These are phyloP conservation scores for Tridacna gigas DNA, from an alignment of 2,888 invertebrate genomes.

Conservation along the genomic window DNA sequence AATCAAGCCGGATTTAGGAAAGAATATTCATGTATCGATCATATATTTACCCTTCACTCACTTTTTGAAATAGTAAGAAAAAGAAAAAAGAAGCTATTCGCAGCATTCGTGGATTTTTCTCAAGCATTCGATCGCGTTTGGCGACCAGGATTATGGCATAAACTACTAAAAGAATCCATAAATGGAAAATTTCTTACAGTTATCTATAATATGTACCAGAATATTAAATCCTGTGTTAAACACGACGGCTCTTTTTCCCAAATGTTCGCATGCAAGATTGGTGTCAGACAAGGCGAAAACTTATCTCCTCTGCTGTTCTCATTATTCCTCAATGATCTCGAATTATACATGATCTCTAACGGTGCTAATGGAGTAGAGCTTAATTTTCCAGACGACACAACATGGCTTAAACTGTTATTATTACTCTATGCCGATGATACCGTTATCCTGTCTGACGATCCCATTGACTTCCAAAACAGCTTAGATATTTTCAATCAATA, in stretches of 20 bases:
- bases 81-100: neutral
- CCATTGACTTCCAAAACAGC: conserved; percentile 30
- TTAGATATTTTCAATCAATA: conserved; percentile 43
- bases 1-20: conserved; percentile 57
- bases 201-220: conserved; percentile 1
- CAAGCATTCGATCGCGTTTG: conserved; percentile 31
- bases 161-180: neutral
- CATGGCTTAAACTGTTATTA: conserved; percentile 34
- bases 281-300: conserved; percentile 30
- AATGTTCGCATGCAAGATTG: neutral
- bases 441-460: conserved; percentile 34
- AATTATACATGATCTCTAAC: neutral
- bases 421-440: conserved; percentile 54
- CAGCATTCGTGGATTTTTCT: neutral
- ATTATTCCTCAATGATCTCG: conserved; percentile 24
- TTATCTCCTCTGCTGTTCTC: conserved; percentile 19
- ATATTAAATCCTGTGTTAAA: conserved; percentile 21
- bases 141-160: conserved; percentile 30
- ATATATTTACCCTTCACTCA: neutral
- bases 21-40: conserved; percentile 32
- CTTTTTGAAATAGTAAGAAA: conserved; percentile 16
- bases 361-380: conserved; percentile 24
- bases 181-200: neutral
- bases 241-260: neutral
- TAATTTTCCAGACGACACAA: neutral